Evolutionary conservation across 2,797 vertebrate species (phyloP).

Genomic region (Geotria australis): DNA sequence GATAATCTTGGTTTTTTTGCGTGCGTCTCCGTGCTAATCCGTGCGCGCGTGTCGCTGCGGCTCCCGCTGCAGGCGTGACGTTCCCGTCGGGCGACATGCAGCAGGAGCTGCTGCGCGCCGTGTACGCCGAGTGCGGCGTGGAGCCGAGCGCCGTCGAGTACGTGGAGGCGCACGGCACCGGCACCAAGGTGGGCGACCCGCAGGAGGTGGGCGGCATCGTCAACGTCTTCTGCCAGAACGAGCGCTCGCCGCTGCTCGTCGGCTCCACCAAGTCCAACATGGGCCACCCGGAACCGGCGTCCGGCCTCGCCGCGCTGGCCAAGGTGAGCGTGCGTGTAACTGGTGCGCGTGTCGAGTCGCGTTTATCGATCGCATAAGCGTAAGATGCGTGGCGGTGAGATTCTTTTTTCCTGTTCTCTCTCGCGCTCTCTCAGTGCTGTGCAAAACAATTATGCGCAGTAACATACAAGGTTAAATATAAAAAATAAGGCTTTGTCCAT

Average conservation of each 20-base stretch:
- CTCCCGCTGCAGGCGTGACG: slow-evolving; percentile 32
- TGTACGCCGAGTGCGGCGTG: slow-evolving; percentile 26
- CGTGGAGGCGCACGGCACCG: slow-evolving; percentile 74
- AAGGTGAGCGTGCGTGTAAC: slow-evolving; percentile 23
- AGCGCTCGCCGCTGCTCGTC: slow-evolving; percentile 34
- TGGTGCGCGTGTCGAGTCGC: background rate
- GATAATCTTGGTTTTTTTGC: no score
- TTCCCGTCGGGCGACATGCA: slow-evolving; percentile 74
- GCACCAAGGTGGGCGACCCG: slow-evolving; percentile 88
- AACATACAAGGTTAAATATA: no score
- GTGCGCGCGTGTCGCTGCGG: background rate
- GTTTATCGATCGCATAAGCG: background rate
- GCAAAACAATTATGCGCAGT: no score
- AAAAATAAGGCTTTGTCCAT: no score
- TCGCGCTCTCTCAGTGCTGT: no score
- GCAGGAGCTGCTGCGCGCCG: slow-evolving; percentile 21
- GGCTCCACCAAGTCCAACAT: slow-evolving; percentile 95
- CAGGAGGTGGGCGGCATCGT: slow-evolving; percentile 54
- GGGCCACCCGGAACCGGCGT: slow-evolving; percentile 80
- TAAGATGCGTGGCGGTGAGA: background rate
- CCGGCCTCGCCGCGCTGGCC: slow-evolving; percentile 46
- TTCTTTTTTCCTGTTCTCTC: background rate
- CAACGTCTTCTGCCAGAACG: slow-evolving; percentile 24
- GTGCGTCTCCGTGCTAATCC: no score
- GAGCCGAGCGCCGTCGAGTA: slow-evolving; percentile 45